Evolutionary conservation across 1,140 invertebrate genomes (phyloP).

Genomic region (Leptopilina boulardi): DNA sequence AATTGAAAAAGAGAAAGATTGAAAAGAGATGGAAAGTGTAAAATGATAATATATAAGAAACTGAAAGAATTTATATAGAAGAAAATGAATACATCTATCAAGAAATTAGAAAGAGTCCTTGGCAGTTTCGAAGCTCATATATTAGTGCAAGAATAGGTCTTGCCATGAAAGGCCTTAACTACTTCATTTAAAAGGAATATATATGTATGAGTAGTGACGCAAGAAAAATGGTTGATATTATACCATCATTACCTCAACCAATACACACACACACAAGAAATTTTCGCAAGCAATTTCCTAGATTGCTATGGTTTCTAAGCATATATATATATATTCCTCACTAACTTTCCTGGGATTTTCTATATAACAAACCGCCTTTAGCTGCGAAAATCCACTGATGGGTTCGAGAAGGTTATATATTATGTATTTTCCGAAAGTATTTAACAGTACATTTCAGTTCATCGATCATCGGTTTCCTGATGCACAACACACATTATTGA

Average conservation of each 20-base stretch:
- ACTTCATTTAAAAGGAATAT: slow-evolving; percentile 10
- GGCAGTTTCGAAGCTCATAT: slow-evolving; percentile 22
- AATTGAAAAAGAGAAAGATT: too few species aligned
- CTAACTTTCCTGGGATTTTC: slow-evolving; percentile 2
- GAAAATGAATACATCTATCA: slow-evolving; percentile 24
- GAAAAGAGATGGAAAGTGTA: background rate
- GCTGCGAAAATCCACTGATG: background rate
- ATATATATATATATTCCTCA: too few species aligned
- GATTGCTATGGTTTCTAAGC: slow-evolving; percentile 2
- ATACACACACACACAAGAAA: background rate
- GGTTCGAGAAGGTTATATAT: background rate
- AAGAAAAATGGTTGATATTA: slow-evolving; percentile 12
- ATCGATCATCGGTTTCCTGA: slow-evolving; percentile 54
- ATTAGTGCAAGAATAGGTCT: background rate
- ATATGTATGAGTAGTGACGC: slow-evolving; percentile 15
- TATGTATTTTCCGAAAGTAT: slow-evolving; percentile 20
- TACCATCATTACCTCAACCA: slow-evolving; percentile 22
- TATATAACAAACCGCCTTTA: background rate
- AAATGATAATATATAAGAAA: background rate
- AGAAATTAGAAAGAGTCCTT: slow-evolving; percentile 11
- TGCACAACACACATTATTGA: background rate
- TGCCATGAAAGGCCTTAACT: slow-evolving; percentile 25
- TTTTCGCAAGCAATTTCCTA: slow-evolving; percentile 28
- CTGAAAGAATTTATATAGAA: background rate
- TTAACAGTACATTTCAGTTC: slow-evolving; percentile 27